phyloP scores from a whole-genome alignment of 1,140 invertebrate genomes.

The Xylocopa sonorina region DNA sequence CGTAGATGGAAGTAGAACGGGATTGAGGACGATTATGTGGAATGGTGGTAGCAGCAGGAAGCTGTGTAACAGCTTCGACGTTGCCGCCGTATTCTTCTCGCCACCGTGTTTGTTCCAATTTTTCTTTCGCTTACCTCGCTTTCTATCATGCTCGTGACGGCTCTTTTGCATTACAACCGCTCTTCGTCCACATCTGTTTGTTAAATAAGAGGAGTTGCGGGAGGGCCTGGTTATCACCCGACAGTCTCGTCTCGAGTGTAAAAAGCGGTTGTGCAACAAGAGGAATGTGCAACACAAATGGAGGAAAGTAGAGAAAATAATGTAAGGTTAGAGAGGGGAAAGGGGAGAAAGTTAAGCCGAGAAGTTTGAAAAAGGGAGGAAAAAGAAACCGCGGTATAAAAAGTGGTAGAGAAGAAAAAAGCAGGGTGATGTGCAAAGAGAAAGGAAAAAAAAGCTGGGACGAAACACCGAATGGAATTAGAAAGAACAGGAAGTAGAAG shows the following conservation, averaged over 20 bases:
- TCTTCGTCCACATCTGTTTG: no score
- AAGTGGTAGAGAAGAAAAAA: background rate
- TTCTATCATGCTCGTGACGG: no score
- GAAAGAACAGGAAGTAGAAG: no score
- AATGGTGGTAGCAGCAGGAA: no score
- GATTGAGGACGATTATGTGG: background rate
- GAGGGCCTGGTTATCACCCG: background rate
- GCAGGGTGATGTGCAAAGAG: background rate
- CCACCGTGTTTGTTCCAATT: no score
- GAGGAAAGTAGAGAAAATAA: background rate
- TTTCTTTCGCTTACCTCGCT: no score
- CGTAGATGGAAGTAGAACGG: background rate
- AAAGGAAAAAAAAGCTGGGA: background rate
- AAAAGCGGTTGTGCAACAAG: background rate
- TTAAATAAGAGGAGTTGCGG: no score
- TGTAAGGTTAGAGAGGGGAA: background rate
- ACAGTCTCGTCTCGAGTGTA: no score
- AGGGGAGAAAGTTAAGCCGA: background rate
- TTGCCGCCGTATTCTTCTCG: no score
- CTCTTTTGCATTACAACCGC: no score
- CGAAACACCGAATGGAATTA: background rate
- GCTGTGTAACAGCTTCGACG: no score
- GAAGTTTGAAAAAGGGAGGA: background rate
- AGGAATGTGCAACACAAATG: background rate
- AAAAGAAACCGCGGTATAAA: background rate